These are phyloP conservation scores for Drosophila kohkoa DNA, from an alignment of 1,140 invertebrate genomes.

Conservation along the genomic window DNA sequence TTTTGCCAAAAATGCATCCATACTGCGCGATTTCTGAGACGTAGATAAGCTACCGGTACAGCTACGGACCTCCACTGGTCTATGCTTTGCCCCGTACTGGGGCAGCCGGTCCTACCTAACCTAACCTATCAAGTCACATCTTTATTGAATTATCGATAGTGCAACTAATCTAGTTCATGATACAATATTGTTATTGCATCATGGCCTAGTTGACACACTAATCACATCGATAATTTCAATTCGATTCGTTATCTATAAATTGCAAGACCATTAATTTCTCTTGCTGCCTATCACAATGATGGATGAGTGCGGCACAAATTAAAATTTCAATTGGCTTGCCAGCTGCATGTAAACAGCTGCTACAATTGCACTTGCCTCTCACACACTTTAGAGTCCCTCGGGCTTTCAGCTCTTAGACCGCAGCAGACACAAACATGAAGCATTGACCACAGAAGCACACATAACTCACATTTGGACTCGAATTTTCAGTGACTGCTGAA, in stretches of 20 bases:
- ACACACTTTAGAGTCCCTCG: not conserved
- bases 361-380: constrained; percentile 2
- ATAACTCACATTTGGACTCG: constrained; percentile 21
- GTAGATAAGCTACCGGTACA: no score
- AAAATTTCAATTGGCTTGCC: constrained; percentile 29
- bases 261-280: constrained; percentile 11
- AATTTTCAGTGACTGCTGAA: not conserved
- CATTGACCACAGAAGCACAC: constrained; percentile 25
- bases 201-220: not conserved
- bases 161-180: not conserved
- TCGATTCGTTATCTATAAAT: not conserved
- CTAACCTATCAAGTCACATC: no score
- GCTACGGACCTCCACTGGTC: no score
- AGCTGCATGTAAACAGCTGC: constrained; percentile 27
- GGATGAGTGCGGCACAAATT: constrained; percentile 35
- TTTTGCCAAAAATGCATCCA: no score
- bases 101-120: no score
- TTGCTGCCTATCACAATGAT: constrained; percentile 26
- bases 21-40: no score
- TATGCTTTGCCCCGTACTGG: no score
- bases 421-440: constrained; percentile 23
- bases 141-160: not conserved
- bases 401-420: not conserved
- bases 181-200: no score
- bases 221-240: constrained; percentile 5